These are phyloP conservation scores for Copsychus sechellarum DNA, from an alignment of 2,113 vertebrate genomes.

Conservation along the genomic window DNA sequence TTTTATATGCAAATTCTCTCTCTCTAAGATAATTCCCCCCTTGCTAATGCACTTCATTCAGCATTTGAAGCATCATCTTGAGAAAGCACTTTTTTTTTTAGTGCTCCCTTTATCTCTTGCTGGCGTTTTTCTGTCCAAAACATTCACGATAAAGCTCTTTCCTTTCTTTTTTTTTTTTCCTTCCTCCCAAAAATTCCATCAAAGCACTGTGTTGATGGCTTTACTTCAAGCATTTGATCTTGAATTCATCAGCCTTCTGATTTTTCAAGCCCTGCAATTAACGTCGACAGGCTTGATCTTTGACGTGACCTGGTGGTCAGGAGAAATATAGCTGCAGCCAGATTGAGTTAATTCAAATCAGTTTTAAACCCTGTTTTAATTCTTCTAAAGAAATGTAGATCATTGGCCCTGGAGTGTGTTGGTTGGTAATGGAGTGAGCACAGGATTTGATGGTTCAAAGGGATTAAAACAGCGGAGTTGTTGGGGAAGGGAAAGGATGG, in stretches of 20 bases:
- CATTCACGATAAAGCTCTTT: not conserved
- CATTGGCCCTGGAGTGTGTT: not conserved
- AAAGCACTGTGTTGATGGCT: not conserved
- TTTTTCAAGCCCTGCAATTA: constrained; percentile 22
- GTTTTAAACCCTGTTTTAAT: not conserved
- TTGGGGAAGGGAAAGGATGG: not conserved
- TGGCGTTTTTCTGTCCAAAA: not conserved
- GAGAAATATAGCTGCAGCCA: not conserved
- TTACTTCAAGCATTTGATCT: constrained; percentile 33
- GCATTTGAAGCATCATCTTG: constrained; percentile 6
- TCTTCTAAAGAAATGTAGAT: not conserved
- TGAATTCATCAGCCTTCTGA: constrained; percentile 2
- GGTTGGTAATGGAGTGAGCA: not conserved
- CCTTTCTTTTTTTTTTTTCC: not conserved
- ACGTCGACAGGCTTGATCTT: not conserved
- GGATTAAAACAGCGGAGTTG: not conserved
- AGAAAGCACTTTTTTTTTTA: not conserved
- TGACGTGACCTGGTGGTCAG: not conserved
- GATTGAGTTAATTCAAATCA: not conserved
- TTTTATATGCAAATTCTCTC: constrained; percentile 29
- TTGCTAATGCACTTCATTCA: not conserved
- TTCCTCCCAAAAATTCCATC: not conserved
- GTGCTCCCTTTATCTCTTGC: not conserved
- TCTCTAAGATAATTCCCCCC: not conserved
- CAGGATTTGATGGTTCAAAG: not conserved